Conservation (phyloP, 2,797 vertebrate species). For the Pyrocephalus nanus region DNA sequence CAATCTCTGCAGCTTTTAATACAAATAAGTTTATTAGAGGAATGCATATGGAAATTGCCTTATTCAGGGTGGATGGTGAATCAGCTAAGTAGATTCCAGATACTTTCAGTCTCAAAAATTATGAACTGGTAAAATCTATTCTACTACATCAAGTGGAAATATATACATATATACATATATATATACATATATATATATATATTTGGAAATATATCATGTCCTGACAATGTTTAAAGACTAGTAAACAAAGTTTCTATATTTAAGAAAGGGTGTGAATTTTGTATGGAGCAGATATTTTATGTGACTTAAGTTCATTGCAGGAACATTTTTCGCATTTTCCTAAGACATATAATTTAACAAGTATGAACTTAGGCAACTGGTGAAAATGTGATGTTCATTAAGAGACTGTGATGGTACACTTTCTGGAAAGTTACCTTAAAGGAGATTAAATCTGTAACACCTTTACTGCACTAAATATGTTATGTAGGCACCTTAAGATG, state of each 20-base stretch:
- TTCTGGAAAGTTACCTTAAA: neutral
- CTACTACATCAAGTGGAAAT: neutral
- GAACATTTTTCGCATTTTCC: neutral
- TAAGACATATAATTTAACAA: conserved; percentile 13
- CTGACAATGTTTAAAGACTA: neutral
- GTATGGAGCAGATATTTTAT: neutral
- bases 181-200: too few relatives aligned
- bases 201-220: too few relatives aligned
- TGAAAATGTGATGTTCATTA: neutral
- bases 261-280: conserved; percentile 6
- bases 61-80: neutral
- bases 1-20: neutral
- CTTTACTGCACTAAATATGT: neutral
- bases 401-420: neutral
- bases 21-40: neutral
- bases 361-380: neutral
- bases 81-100: neutral
- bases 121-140: neutral
- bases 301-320: neutral
- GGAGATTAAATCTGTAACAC: neutral
- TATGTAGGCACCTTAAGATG: neutral
- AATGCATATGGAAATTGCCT: neutral
- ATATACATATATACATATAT: too few relatives aligned
- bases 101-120: neutral
- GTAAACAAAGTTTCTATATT: neutral